A percentile compares a stretch with the other conserved stretches of the same genome.
These are phyloP conservation scores for Capromys pilorides DNA, from an alignment of 2,797 vertebrate species.

Conservation along the genomic window DNA sequence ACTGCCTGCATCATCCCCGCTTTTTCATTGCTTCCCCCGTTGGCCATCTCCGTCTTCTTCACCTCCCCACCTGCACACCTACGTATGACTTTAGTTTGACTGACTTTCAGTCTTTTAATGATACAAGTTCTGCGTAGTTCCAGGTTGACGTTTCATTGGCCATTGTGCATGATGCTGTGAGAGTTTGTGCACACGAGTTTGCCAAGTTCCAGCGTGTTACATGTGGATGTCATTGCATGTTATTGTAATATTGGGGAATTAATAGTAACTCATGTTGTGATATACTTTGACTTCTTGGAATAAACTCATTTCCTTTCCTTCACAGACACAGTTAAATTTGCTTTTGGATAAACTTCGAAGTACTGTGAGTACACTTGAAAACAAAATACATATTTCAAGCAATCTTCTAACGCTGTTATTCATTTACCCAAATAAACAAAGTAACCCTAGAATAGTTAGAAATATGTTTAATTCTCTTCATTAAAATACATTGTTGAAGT, in stretches of 20 bases:
- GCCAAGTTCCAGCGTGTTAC: conserved; percentile 44
- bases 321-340: conserved; percentile 96
- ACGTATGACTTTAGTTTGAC: neutral
- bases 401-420: conserved; percentile 6
- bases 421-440: neutral
- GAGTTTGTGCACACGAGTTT: conserved; percentile 37
- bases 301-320: conserved; percentile 75
- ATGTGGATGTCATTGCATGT: conserved; percentile 39
- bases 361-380: conserved; percentile 90
- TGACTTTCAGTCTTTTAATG: conserved; percentile 36
- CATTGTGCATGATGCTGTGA: conserved; percentile 77
- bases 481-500: conserved; percentile 39
- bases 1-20: neutral
- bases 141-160: conserved; percentile 66
- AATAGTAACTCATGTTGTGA: neutral
- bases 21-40: neutral
- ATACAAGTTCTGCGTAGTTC: neutral
- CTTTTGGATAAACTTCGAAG: conserved; percentile 97
- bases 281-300: conserved; percentile 60
- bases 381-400: neutral
- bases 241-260: neutral
- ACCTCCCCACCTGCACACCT: neutral
- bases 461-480: conserved; percentile 14
- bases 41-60: neutral
- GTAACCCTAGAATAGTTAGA: conserved; percentile 49